Percentiles rank a stretch among this genome's conserved stretches.
phyloP scores from a whole-genome alignment of 2,797 vertebrate genomes.

The Myotis planiceps region DNA sequence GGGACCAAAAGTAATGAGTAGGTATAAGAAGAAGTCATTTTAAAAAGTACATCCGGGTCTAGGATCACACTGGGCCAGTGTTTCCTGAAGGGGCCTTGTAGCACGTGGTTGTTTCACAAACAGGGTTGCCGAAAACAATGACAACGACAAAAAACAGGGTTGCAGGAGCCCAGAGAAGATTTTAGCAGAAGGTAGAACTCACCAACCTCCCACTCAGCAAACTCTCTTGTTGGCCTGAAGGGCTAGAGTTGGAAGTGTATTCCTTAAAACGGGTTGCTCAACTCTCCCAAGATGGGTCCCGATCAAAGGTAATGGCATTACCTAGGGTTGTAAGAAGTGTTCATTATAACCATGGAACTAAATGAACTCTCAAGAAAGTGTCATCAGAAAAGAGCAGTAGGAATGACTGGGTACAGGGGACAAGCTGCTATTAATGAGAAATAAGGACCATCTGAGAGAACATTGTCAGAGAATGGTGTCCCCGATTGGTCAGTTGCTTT shows the following conservation, averaged over 20 bases:
- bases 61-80: neutral
- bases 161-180: neutral
- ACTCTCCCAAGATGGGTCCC: neutral
- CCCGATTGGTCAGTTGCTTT: neutral
- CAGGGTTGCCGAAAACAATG: neutral
- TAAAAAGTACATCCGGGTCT: neutral
- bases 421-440: neutral
- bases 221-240: neutral
- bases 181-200: neutral
- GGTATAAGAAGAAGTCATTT: neutral
- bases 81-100: neutral
- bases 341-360: neutral
- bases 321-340: neutral
- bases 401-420: neutral
- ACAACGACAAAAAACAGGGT: neutral
- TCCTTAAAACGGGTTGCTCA: neutral
- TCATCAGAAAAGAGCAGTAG: neutral
- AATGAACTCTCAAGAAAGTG: neutral
- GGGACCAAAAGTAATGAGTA: neutral
- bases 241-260: neutral
- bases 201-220: neutral
- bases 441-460: neutral
- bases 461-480: neutral
- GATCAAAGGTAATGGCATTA: neutral
- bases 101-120: neutral